These are phyloP conservation scores for Drosophila mettleri DNA, from an alignment of 2,888 invertebrate genomes.

Conservation along the genomic window DNA sequence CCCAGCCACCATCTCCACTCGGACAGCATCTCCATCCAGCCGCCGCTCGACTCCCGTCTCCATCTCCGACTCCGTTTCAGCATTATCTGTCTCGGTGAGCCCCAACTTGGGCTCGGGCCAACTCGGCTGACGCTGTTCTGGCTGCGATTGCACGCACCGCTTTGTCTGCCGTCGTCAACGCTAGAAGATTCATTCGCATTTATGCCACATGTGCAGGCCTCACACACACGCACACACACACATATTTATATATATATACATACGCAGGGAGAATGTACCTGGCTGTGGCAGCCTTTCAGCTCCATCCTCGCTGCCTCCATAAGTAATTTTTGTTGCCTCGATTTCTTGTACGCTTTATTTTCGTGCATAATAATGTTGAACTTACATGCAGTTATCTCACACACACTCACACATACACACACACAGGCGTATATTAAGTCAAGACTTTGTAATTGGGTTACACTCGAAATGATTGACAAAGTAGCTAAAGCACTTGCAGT, in stretches of 20 bases:
- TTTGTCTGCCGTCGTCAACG: slow-evolving; percentile 68
- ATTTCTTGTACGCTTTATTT: slow-evolving; percentile 66
- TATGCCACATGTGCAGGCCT: slow-evolving; percentile 35
- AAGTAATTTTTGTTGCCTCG: slow-evolving; percentile 66
- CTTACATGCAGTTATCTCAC: slow-evolving; percentile 53
- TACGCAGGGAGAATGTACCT: slow-evolving; percentile 13
- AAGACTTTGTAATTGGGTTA: slow-evolving; percentile 33
- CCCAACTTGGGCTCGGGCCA: neutral
- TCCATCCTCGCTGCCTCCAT: slow-evolving; percentile 8
- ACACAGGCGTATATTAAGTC: neutral
- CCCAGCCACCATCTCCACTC: slow-evolving; percentile 20
- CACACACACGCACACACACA: slow-evolving; percentile 5
- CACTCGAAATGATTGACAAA: slow-evolving; percentile 4
- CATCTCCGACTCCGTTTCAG: neutral
- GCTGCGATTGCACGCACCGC: slow-evolving; percentile 77
- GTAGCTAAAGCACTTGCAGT: neutral
- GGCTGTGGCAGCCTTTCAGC: slow-evolving; percentile 29
- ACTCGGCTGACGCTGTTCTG: slow-evolving; percentile 71
- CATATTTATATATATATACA: neutral
- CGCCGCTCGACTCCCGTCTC: neutral
- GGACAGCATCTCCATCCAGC: neutral
- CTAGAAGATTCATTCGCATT: slow-evolving; percentile 54
- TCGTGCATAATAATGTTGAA: slow-evolving; percentile 76
- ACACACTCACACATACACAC: slow-evolving; percentile 12
- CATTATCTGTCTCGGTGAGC: neutral